These are phyloP conservation scores for Atlantisia rogersi DNA, from an alignment of 2,113 vertebrate species.

Conservation along the genomic window DNA sequence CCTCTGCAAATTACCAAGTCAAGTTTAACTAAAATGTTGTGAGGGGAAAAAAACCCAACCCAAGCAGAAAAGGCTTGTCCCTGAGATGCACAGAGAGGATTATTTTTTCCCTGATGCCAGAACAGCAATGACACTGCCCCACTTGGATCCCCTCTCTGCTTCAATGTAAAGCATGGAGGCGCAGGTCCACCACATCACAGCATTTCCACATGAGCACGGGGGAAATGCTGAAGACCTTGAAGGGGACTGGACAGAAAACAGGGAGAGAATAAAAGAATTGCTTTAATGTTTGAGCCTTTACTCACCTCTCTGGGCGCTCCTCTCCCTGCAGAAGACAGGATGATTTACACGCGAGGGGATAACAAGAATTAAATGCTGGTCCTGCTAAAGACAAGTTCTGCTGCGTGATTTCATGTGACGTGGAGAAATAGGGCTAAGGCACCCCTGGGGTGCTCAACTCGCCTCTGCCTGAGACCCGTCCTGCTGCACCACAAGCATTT, in stretches of 20 bases:
- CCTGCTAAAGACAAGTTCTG: neutral
- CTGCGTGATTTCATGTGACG: neutral
- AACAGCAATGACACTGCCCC: neutral
- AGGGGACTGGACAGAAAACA: neutral
- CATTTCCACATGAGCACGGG: neutral
- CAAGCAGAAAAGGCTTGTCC: neutral
- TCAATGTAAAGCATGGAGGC: rapidly evolving
- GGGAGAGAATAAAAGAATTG: neutral
- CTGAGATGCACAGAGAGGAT: neutral
- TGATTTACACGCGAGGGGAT: neutral
- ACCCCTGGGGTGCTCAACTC: neutral
- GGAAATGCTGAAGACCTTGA: neutral
- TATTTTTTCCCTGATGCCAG: neutral
- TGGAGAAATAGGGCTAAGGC: neutral
- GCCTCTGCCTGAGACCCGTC: neutral
- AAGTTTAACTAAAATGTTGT: neutral
- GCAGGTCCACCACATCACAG: neutral
- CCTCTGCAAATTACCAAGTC: neutral
- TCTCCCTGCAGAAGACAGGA: neutral
- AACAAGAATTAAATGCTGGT: neutral
- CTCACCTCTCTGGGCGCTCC: neutral
- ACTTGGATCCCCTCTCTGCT: neutral
- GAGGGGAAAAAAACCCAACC: neutral
- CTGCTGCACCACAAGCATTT: neutral
- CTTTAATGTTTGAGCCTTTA: neutral